phyloP scores from a whole-genome alignment of 2,113 vertebrate species.

The Melanerpes aurifrons region DNA sequence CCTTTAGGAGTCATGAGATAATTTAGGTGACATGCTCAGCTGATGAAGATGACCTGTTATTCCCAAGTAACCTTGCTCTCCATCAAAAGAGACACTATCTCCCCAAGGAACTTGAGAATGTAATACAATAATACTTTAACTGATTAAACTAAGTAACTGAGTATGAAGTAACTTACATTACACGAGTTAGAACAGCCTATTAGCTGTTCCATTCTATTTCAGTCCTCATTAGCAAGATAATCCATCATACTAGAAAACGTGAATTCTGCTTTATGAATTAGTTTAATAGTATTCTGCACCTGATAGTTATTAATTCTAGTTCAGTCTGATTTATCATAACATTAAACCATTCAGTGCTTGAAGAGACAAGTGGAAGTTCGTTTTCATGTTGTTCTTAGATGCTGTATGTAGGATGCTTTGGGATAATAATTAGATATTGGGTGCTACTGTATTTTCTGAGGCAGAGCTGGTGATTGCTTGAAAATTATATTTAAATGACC shows the following conservation, averaged over 20 bases:
- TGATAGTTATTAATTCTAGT: slow-evolving; percentile 76
- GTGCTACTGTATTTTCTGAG: slow-evolving; percentile 49
- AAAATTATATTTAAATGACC: slow-evolving; percentile 52
- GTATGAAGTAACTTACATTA: slow-evolving; percentile 15
- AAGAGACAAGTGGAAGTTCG: slow-evolving; percentile 65
- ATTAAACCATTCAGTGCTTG: slow-evolving; percentile 48
- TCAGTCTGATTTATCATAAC: slow-evolving; percentile 61
- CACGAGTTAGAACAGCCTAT: slow-evolving; percentile 36
- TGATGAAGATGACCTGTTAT: slow-evolving; percentile 45
- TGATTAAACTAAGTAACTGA: slow-evolving; percentile 55
- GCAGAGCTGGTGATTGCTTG: slow-evolving; percentile 46
- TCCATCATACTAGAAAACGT: slow-evolving; percentile 68
- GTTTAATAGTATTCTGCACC: slow-evolving; percentile 68
- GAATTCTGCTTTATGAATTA: slow-evolving; percentile 69
- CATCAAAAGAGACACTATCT: not conserved
- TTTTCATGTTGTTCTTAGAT: slow-evolving; percentile 63
- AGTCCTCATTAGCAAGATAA: slow-evolving; percentile 69
- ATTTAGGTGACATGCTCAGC: not conserved
- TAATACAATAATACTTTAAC: slow-evolving; percentile 14
- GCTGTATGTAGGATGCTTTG: slow-evolving; percentile 12
- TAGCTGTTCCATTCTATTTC: slow-evolving; percentile 50
- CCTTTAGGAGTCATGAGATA: not conserved
- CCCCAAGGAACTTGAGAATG: slow-evolving; percentile 35
- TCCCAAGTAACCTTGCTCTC: slow-evolving; percentile 32
- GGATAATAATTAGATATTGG: slow-evolving; percentile 65